phyloP scores from a whole-genome alignment of 2,888 invertebrate species.

The Troilus luridus region DNA sequence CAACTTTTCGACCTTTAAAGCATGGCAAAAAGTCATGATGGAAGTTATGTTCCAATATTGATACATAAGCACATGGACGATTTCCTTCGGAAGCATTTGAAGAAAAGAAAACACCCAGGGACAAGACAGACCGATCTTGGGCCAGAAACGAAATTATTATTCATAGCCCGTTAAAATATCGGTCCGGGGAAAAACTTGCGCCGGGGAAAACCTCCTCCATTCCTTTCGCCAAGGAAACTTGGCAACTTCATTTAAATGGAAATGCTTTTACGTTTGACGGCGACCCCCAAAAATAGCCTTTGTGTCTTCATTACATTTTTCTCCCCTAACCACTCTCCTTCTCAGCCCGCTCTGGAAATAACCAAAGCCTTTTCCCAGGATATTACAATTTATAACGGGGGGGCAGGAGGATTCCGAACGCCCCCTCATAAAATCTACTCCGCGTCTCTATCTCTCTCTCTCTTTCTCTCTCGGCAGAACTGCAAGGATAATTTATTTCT shows the following conservation, averaged over 20 bases:
- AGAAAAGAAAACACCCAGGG: neutral
- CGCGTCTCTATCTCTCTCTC: neutral
- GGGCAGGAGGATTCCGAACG: conserved; percentile 44
- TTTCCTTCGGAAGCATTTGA: neutral
- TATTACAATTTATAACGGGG: conserved; percentile 57
- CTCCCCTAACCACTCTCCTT: conserved; percentile 40
- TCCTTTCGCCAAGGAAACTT: conserved; percentile 48
- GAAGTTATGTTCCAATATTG: too few species aligned
- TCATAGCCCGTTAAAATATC: conserved; percentile 28
- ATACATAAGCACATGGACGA: neutral
- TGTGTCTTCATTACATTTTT: conserved; percentile 59
- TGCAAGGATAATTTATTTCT: conserved; percentile 53
- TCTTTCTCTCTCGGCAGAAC: neutral
- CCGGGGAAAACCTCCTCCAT: conserved; percentile 6
- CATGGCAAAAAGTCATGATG: too few species aligned
- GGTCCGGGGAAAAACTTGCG: conserved; percentile 6
- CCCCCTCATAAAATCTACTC: conserved; percentile 52
- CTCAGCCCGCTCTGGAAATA: conserved; percentile 22
- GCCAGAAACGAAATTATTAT: conserved; percentile 2
- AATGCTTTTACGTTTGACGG: conserved; percentile 59
- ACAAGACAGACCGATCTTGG: neutral
- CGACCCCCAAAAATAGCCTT: conserved; percentile 54
- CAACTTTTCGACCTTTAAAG: too few species aligned
- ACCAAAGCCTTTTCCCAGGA: conserved; percentile 52
- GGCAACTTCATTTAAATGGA: conserved; percentile 58